Evolutionary conservation across 2,888 invertebrate genomes (phyloP).

Genomic region (Sarcophaga rosellei): DNA sequence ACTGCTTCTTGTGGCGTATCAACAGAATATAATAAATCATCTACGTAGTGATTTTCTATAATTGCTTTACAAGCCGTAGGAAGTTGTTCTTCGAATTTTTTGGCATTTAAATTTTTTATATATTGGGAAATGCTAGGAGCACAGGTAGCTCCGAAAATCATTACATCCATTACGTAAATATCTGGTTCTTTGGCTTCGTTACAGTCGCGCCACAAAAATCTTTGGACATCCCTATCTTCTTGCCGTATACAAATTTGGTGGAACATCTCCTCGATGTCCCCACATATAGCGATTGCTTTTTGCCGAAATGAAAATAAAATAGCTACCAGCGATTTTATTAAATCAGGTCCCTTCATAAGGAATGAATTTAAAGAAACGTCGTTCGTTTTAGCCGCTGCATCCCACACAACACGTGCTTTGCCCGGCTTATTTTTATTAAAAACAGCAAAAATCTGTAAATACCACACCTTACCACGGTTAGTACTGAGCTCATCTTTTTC

Average conservation of each 20-base stretch:
- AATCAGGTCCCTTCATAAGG: slow-evolving; percentile 47
- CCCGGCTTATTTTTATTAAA: too few relatives aligned
- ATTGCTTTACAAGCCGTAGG: too few relatives aligned
- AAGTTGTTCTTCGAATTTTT: too few relatives aligned
- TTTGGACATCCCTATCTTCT: not conserved
- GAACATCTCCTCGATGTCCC: slow-evolving; percentile 21
- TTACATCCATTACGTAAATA: too few relatives aligned
- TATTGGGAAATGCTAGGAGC: too few relatives aligned
- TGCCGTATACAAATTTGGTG: not conserved
- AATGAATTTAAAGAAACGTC: slow-evolving; percentile 42
- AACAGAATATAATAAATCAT: not conserved
- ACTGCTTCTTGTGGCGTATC: not conserved
- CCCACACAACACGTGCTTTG: too few relatives aligned
- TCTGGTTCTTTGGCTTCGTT: too few relatives aligned
- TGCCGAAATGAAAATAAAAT: slow-evolving; percentile 17
- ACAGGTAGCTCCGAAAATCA: too few relatives aligned
- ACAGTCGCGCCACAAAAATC: not conserved
- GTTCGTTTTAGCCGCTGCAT: not conserved
- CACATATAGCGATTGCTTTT: slow-evolving; percentile 8
- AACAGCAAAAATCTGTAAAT: slow-evolving; percentile 9
- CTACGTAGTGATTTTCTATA: not conserved
- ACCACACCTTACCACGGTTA: too few relatives aligned
- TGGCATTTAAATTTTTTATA: too few relatives aligned
- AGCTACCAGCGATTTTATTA: slow-evolving; percentile 27
- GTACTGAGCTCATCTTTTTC: too few relatives aligned